phyloP scores from a whole-genome alignment of 2,113 vertebrate species.

The Ranitomeya imitator region DNA sequence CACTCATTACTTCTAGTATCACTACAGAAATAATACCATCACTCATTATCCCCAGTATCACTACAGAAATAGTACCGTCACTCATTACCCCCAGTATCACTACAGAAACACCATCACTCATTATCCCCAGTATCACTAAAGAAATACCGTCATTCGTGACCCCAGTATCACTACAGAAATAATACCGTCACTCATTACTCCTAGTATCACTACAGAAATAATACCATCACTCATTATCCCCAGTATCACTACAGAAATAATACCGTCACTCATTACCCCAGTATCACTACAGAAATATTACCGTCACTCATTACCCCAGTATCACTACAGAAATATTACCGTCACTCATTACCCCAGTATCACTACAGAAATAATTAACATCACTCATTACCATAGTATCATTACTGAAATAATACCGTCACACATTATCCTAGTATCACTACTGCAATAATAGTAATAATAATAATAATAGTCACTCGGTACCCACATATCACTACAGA shows the following conservation, averaged over 20 bases:
- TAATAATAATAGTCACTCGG: too few species aligned
- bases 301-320: not conserved
- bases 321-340: not conserved
- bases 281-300: not conserved
- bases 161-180: too few species aligned
- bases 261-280: not conserved
- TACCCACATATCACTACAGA: not conserved
- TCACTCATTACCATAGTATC: too few species aligned
- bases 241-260: not conserved
- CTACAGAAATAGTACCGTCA: not conserved
- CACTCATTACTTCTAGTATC: not conserved
- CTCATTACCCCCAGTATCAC: not conserved
- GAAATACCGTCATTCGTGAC: too few species aligned
- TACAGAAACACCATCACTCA: too few species aligned
- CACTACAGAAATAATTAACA: not conserved
- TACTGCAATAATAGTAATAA: not conserved
- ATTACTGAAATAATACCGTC: not conserved
- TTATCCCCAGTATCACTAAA: too few species aligned
- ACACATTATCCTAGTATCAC: not conserved
- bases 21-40: not conserved
- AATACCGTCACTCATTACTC: too few species aligned
- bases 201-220: too few species aligned
- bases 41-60: not conserved
- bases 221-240: not conserved
- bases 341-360: not conserved